These are phyloP conservation scores for Notiomystis cincta DNA, from an alignment of 2,113 vertebrate genomes.

Conservation along the genomic window DNA sequence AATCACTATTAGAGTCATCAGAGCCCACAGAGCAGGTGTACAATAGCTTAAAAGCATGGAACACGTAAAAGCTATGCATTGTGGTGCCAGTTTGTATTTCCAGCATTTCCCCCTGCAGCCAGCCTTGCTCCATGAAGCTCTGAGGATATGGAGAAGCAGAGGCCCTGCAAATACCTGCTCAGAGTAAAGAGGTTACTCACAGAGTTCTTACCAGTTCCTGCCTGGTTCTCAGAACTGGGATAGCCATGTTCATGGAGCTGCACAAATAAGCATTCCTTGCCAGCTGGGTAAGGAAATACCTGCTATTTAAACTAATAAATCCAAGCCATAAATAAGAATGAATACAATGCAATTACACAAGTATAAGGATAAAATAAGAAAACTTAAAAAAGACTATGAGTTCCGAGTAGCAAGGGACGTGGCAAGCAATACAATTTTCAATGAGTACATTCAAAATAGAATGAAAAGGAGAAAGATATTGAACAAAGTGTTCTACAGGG, in stretches of 20 bases:
- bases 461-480: neutral
- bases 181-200: neutral
- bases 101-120: neutral
- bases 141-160: neutral
- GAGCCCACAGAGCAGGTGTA: neutral
- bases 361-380: neutral
- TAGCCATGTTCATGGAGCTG: neutral
- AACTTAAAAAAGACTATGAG: neutral
- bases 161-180: neutral
- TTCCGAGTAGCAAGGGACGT: neutral
- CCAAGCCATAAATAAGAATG: neutral
- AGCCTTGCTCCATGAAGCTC: neutral
- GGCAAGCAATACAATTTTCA: neutral
- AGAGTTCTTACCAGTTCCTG: neutral
- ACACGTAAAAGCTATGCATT: fast-evolving
- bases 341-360: neutral
- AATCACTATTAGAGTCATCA: neutral
- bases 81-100: neutral
- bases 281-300: neutral
- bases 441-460: neutral
- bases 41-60: neutral
- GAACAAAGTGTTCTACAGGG: neutral
- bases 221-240: neutral
- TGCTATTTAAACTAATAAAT: neutral
- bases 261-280: neutral